Conservation (phyloP, 1,140 invertebrate species). For the Papilio polytes region DNA sequence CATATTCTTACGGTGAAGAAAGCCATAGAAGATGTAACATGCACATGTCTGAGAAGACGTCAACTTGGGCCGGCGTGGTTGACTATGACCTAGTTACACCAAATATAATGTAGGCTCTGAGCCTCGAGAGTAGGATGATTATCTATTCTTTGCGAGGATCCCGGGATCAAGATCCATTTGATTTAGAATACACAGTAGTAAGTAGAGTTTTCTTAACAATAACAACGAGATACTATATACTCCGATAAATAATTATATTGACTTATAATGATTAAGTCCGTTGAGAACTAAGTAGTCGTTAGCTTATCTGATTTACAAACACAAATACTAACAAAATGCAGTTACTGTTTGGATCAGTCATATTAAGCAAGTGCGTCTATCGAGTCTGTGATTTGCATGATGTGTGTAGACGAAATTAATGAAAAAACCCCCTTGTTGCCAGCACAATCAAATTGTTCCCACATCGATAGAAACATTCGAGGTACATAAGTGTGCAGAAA, state of each 20-base stretch:
- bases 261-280: background rate
- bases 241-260: background rate
- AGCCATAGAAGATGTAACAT: no score
- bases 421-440: background rate
- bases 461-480: background rate
- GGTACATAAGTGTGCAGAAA: background rate
- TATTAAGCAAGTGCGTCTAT: background rate
- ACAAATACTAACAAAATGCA: background rate
- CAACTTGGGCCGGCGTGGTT: no score
- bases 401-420: background rate
- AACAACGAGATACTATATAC: background rate
- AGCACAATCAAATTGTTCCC: background rate
- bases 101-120: no score
- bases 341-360: background rate
- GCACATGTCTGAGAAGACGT: no score
- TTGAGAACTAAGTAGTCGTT: background rate
- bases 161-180: background rate
- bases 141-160: no score
- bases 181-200: background rate
- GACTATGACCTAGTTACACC: no score
- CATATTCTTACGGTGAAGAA: no score
- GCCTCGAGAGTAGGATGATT: no score
- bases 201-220: background rate
- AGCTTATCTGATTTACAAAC: slow-evolving; percentile 1
- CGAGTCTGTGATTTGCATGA: background rate